Evolutionary conservation across 2,797 vertebrate genomes (phyloP).

Genomic region (Siniperca obscura): DNA sequence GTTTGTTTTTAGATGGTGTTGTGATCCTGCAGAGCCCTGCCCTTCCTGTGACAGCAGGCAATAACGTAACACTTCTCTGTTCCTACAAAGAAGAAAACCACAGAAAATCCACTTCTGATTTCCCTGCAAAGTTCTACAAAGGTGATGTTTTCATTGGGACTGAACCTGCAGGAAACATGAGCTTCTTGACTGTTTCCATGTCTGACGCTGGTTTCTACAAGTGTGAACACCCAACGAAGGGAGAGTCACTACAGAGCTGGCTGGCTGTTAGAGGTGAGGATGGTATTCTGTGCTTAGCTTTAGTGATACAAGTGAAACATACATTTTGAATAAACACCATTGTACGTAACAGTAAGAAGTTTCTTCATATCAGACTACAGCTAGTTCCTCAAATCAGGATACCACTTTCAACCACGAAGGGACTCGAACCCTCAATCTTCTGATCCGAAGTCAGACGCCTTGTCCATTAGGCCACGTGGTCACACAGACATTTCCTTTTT

Average conservation of each 20-base stretch:
- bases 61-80: slow-evolving; percentile 14
- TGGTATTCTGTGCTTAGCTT: neutral
- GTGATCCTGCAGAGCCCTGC: slow-evolving; percentile 53
- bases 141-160: neutral
- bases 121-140: slow-evolving; percentile 19
- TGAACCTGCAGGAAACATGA: neutral
- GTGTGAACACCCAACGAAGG: slow-evolving; percentile 27
- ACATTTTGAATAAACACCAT: too few species aligned
- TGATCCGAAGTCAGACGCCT: neutral
- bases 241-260: slow-evolving; percentile 21
- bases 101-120: fast-evolving
- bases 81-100: neutral
- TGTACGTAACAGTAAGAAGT: too few species aligned
- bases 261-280: slow-evolving; percentile 23
- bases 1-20: neutral
- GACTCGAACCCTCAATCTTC: too few species aligned
- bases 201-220: slow-evolving; percentile 44
- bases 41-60: slow-evolving; percentile 27
- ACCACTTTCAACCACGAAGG: too few species aligned
- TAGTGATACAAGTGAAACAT: too few species aligned
- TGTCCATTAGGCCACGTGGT: neutral
- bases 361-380: too few species aligned
- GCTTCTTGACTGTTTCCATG: neutral
- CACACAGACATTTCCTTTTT: too few species aligned
- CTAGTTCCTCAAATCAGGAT: too few species aligned